phyloP scores from a whole-genome alignment of 2,797 vertebrate genomes.

The Lateolabrax maculatus region DNA sequence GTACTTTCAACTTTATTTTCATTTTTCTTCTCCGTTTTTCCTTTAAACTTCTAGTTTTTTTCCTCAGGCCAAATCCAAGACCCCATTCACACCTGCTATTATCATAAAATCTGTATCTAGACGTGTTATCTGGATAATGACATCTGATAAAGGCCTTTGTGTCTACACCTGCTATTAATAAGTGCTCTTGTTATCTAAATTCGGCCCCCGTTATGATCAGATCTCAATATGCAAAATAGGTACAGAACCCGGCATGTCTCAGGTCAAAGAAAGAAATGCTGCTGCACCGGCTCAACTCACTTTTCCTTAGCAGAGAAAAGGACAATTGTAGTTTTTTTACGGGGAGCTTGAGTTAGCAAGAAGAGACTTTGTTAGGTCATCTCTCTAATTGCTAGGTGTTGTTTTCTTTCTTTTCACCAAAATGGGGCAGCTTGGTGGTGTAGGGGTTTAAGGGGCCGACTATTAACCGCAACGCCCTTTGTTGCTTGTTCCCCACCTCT shows the following conservation, averaged over 20 bases:
- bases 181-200: background rate
- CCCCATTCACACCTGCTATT: background rate
- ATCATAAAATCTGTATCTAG: background rate
- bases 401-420: background rate
- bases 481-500: background rate
- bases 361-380: background rate
- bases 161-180: conserved; percentile 10
- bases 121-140: conserved; percentile 9
- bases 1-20: background rate
- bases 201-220: background rate
- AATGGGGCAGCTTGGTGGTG: background rate
- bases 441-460: background rate
- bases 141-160: conserved; percentile 17
- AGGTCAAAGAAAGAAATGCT: background rate
- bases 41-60: background rate
- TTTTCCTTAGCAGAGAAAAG: background rate
- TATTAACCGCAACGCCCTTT: background rate
- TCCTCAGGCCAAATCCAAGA: background rate
- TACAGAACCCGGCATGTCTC: background rate
- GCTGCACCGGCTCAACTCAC: background rate
- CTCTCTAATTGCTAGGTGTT: background rate
- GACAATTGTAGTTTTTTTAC: background rate
- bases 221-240: conserved; percentile 12
- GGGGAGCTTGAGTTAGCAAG: background rate
- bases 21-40: background rate